phyloP scores from a whole-genome alignment of 2,797 vertebrate genomes.

The Parauchenoglanis ngamensis region DNA sequence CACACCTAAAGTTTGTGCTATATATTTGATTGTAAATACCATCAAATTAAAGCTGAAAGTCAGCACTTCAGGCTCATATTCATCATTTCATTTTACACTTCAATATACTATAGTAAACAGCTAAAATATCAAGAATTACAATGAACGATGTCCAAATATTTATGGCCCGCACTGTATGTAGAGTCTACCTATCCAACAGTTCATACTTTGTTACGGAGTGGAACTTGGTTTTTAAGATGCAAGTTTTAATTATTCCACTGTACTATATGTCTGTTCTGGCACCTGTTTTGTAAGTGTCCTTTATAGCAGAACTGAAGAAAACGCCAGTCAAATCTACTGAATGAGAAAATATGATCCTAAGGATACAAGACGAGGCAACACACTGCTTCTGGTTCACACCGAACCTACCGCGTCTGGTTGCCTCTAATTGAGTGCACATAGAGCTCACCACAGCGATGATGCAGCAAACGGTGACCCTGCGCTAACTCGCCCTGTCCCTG shows the following conservation, averaged over 20 bases:
- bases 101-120: not conserved
- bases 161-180: not conserved
- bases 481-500: not conserved
- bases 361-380: not conserved
- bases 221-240: not conserved
- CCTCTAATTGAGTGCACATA: not conserved
- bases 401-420: not conserved
- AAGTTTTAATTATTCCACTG: not conserved
- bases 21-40: too few species aligned
- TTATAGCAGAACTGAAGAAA: not conserved
- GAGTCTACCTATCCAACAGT: not conserved
- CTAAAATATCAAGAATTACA: too few species aligned
- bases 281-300: not conserved
- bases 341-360: not conserved
- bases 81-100: not conserved
- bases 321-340: not conserved
- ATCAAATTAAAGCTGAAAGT: not conserved
- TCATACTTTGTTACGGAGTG: not conserved
- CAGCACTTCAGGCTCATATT: too few species aligned
- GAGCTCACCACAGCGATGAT: not conserved
- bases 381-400: not conserved
- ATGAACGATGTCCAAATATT: not conserved
- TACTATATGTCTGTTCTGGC: not conserved
- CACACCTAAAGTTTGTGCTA: slow-evolving; percentile 40
- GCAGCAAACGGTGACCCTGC: not conserved